These are phyloP conservation scores for Eucidaris tribuloides DNA, from an alignment of 35 echinoderm and acorn worm genomes.

Conservation along the genomic window DNA sequence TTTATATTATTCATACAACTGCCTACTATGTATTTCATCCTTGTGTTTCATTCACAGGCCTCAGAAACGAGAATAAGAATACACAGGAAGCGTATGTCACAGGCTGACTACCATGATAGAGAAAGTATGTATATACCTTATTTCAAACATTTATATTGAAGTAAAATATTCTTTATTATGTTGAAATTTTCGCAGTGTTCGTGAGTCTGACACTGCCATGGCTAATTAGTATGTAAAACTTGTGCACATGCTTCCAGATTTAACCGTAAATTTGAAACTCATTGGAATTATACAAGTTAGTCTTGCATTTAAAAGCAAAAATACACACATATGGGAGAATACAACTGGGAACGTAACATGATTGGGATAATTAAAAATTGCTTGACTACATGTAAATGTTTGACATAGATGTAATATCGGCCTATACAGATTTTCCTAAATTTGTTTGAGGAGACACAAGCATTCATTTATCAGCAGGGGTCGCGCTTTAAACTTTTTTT, in stretches of 20 bases:
- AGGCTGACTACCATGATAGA: slow-evolving; percentile 92
- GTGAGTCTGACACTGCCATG: background rate
- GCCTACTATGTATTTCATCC: no score
- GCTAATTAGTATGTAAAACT: background rate
- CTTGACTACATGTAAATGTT: no score
- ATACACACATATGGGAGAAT: no score
- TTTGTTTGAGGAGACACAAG: no score
- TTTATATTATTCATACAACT: no score
- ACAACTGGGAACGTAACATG: no score
- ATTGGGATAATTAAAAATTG: no score
- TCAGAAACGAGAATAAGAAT: slow-evolving; percentile 94
- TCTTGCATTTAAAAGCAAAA: background rate
- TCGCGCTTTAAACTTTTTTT: no score
- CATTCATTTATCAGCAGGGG: no score
- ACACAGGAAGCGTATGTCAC: slow-evolving; percentile 95
- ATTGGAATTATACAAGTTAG: background rate
- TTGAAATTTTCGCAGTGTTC: background rate
- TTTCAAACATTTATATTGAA: background rate
- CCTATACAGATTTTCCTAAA: no score
- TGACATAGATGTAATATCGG: no score
- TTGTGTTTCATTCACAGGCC: slow-evolving; percentile 84
- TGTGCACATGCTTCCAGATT: background rate
- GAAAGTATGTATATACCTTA: slow-evolving; percentile 76
- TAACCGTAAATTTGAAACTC: background rate
- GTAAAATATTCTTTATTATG: background rate